Percentiles rank a stretch among this genome's conserved stretches.
These are phyloP conservation scores for Hydrozoanthus tunicans DNA, from an alignment of 64 coral and sea anemone genomes.

Conservation along the genomic window DNA sequence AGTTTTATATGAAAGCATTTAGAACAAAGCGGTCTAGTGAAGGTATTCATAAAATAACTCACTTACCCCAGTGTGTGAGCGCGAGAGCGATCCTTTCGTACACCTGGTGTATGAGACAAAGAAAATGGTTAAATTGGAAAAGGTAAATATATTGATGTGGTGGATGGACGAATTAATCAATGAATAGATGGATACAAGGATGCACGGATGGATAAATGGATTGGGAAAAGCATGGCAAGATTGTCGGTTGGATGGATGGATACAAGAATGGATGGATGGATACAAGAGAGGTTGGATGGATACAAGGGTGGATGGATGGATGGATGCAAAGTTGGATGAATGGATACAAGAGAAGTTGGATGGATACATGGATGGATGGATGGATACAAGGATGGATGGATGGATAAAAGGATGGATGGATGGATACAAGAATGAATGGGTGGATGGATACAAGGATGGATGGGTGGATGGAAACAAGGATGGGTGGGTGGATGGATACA, in stretches of 20 bases:
- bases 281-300: neutral
- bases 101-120: conserved; percentile 58
- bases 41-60: neutral
- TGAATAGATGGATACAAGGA: neutral
- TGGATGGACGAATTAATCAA: neutral
- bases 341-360: too few species aligned
- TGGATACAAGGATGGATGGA: neutral
- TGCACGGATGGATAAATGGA: neutral
- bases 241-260: neutral
- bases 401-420: neutral
- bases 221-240: too few species aligned
- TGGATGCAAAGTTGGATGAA: neutral
- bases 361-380: neutral
- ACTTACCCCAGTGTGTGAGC: conserved; percentile 91
- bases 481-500: neutral
- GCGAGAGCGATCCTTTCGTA: conserved; percentile 92
- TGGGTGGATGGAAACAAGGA: too few species aligned
- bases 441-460: too few species aligned
- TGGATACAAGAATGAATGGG: neutral
- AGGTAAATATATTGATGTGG: neutral
- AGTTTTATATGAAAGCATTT: neutral
- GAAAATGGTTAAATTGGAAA: neutral
- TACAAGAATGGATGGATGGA: neutral
- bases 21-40: neutral
- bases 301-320: too few species aligned